Percentiles rank a stretch among this genome's conserved stretches.
Conservation (phyloP, 2,113 vertebrate species). For the Girardinichthys multiradiatus region DNA sequence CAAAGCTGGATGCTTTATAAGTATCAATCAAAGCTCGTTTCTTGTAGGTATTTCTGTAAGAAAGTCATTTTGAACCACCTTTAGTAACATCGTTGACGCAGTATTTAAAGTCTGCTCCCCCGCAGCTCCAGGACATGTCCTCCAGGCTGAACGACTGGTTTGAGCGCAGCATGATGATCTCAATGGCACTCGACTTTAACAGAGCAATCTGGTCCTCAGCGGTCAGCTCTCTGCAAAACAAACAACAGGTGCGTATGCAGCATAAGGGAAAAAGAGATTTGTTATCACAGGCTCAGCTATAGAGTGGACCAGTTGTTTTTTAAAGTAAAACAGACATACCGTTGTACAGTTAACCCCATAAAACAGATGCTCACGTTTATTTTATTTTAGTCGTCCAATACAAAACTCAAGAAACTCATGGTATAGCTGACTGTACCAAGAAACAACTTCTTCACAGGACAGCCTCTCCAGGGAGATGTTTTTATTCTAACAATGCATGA, state of each 20-base stretch:
- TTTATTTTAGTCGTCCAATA: too few species aligned
- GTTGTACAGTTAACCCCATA: too few species aligned
- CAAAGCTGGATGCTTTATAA: too few species aligned
- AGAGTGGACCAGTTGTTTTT: background rate
- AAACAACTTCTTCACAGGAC: too few species aligned
- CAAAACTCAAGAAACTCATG: too few species aligned
- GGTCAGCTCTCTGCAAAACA: constrained; percentile 84
- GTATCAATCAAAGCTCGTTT: too few species aligned
- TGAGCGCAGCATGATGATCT: constrained; percentile 98
- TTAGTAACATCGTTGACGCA: constrained; percentile 88
- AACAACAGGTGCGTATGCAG: constrained; percentile 3
- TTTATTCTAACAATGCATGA: too few species aligned
- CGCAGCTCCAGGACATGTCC: constrained; percentile 97
- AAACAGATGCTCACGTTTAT: too few species aligned
- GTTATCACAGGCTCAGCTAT: background rate
- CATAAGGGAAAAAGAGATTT: background rate
- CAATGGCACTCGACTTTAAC: constrained; percentile 96
- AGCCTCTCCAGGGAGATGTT: too few species aligned
- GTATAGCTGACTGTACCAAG: too few species aligned
- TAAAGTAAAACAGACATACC: too few species aligned
- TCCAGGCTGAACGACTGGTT: constrained; percentile 95
- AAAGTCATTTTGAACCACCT: constrained; percentile 74
- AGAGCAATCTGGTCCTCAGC: constrained; percentile 96
- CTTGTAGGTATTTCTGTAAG: too few species aligned
- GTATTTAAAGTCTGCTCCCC: constrained; percentile 91